A percentile compares a stretch with the other conserved stretches of the same genome.
Conservation (phyloP, 37 sponge, comb jelly and placozoan species). For the Aphrocallistes beatrix region DNA sequence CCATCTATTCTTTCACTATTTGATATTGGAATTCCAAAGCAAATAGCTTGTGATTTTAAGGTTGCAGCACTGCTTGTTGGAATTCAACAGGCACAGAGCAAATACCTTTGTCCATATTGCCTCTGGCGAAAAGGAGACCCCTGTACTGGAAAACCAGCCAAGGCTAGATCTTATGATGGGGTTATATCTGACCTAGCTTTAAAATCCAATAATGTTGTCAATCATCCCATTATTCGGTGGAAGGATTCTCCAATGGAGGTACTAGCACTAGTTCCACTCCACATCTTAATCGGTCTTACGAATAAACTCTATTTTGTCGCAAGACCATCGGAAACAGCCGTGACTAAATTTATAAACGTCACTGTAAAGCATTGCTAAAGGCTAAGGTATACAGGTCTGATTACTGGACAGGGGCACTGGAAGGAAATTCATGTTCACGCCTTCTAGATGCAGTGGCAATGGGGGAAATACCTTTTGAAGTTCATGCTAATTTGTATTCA, state of each 20-base stretch:
- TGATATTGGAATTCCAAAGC: constrained; percentile 12
- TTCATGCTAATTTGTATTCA: not conserved
- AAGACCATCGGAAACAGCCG: not conserved
- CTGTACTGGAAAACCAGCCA: not conserved
- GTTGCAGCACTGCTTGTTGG: not conserved
- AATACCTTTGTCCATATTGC: not conserved
- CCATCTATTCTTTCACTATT: not conserved
- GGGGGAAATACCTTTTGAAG: not conserved
- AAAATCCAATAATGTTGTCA: constrained; percentile 11
- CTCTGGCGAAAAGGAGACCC: not conserved
- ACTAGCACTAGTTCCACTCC: constrained; percentile 10
- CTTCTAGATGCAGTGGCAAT: constrained; percentile 7
- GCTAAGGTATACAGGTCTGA: constrained; percentile 11
- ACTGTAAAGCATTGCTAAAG: not conserved
- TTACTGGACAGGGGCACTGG: not conserved
- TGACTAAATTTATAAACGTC: not conserved
- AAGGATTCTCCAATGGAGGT: constrained; percentile 9
- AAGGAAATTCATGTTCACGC: not conserved
- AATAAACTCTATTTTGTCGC: not conserved
- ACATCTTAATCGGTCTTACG: not conserved
- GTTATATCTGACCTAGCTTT: not conserved
- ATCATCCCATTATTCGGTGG: constrained; percentile 5
- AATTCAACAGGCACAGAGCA: constrained; percentile 7
- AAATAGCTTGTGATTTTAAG: constrained; percentile 12
- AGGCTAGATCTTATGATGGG: not conserved